phyloP scores from a whole-genome alignment of 2,888 invertebrate species.

The Pardosa pseudoannulata region DNA sequence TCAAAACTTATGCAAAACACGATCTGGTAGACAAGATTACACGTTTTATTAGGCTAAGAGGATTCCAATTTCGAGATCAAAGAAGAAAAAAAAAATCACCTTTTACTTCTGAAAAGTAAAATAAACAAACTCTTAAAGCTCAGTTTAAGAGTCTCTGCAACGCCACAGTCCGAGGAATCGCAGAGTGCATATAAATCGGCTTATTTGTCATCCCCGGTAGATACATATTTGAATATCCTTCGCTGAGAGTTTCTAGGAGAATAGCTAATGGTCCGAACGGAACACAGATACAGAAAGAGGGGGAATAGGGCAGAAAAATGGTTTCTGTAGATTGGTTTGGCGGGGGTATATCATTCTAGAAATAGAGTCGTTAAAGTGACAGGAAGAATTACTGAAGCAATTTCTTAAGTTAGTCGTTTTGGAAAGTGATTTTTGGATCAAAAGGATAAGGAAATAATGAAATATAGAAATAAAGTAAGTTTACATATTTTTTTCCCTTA shows the following conservation, averaged over 20 bases:
- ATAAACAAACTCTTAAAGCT: background rate
- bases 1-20: slow-evolving; percentile 17
- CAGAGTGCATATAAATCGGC: slow-evolving; percentile 5
- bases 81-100: background rate
- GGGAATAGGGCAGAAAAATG: background rate
- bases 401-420: too few relatives aligned
- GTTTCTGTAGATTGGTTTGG: too few relatives aligned
- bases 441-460: too few relatives aligned
- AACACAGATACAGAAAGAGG: background rate
- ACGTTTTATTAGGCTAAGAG: slow-evolving; percentile 6
- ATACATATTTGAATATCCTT: background rate
- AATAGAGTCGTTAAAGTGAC: too few relatives aligned
- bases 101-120: background rate
- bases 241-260: background rate
- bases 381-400: too few relatives aligned
- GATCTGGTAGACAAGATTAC: slow-evolving; percentile 10
- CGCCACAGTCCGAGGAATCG: background rate
- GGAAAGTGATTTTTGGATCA: too few relatives aligned
- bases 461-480: too few relatives aligned
- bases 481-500: too few relatives aligned
- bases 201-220: background rate
- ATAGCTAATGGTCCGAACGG: background rate
- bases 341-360: too few relatives aligned
- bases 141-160: background rate
- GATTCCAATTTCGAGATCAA: slow-evolving; percentile 18